Base-by-base conservation (phyloP, 2,797 vertebrate genomes). In the Selene dorsalis region DNA sequence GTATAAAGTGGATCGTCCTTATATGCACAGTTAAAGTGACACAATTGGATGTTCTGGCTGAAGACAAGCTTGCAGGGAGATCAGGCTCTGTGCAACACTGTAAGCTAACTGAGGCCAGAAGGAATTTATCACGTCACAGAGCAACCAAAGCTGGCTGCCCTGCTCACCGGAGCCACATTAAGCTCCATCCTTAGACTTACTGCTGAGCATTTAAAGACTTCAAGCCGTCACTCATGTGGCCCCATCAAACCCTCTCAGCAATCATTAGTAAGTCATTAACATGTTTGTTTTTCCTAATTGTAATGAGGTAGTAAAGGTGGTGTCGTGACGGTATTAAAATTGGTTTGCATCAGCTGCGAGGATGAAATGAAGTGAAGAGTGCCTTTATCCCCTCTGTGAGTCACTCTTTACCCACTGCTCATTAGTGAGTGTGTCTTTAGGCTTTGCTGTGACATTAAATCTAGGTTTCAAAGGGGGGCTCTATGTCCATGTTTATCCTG, bases 41-140 rank as follows among this genome's bases (percentile, higher is more conserved):
- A 76, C 82, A 83, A 75, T 81, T 85, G 82, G 83, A 89, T 87
- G 84, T 80, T 17, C 47, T 47, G 38, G 69, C 73, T 62, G 82
- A 55, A 63, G 61, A 63, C 85, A 88, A 88, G 84, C 79, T 59
- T 89, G 73, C 84, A 74, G 87, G 79, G 47, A 80, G 84, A 88
- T 89, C 89, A 86, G 72, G 79, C 83, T 83, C 65, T 76, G 79
- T 71, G 82, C 68, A 80, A 69, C 66, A 17, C 56, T 67, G 53
- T 77, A 60, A 75, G 69, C 81, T 75, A 79, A 70, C 68, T 64
- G 67, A 48, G 80, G 45, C 20, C 78, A 79, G 68, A 75, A 62
- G 72, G 72, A 80, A 63, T 85, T 84, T 57, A 79, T 83, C 63
- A 50, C 67, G 64, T 80, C 84, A 86, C 80, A 74, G 59, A 77